phyloP scores from a whole-genome alignment of 2,888 invertebrate species.

The Lasioglossum morio region DNA sequence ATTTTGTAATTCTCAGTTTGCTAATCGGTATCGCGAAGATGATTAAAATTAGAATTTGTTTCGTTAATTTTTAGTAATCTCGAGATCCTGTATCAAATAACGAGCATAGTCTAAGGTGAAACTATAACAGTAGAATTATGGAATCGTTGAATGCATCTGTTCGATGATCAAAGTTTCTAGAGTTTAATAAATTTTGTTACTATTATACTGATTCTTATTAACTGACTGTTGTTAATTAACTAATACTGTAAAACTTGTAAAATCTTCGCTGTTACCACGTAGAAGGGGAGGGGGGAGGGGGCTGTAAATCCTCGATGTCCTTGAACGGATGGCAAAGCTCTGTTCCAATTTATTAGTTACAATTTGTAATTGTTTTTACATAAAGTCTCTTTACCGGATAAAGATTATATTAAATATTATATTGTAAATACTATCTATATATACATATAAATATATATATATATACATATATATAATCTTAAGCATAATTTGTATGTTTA shows the following conservation, averaged over 20 bases:
- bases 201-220: conserved; percentile 3
- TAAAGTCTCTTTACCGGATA: conserved; percentile 9
- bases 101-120: background rate
- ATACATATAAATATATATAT: background rate
- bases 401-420: conserved; percentile 15
- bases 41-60: background rate
- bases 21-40: background rate
- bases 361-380: conserved; percentile 16
- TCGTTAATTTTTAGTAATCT: background rate
- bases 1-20: background rate
- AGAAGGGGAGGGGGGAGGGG: background rate
- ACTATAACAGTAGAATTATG: background rate
- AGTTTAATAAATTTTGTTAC: conserved; percentile 6
- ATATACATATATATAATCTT: background rate
- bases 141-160: conserved; percentile 2
- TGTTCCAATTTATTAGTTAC: background rate
- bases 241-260: background rate
- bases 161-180: background rate
- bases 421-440: conserved; percentile 13
- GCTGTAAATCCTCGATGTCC: background rate
- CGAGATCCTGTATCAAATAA: background rate
- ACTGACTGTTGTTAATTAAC: conserved; percentile 5
- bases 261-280: background rate
- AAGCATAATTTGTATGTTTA: conserved; percentile 17
- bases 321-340: background rate